phyloP scores from a whole-genome alignment of 2,797 vertebrate genomes.

The Clarias laeviceps region DNA sequence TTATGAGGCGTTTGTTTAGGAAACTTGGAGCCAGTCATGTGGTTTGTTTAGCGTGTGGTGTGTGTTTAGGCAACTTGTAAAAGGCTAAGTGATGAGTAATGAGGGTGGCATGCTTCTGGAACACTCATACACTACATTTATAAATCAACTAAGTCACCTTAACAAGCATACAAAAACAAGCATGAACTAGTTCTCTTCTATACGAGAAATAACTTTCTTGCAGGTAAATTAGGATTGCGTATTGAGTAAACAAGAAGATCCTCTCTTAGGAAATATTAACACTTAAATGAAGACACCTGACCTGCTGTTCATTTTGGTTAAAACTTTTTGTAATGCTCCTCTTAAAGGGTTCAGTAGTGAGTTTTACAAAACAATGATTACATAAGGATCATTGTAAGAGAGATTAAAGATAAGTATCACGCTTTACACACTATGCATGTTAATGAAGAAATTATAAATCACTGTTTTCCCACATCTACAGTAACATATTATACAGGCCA shows the following conservation, averaged over 20 bases:
- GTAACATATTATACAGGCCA: too few relatives aligned
- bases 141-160: slow-evolving; percentile 9
- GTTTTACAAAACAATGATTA: background rate
- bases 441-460: background rate
- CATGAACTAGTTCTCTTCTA: background rate
- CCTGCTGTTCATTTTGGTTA: slow-evolving; percentile 10
- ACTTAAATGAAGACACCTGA: background rate
- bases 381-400: background rate
- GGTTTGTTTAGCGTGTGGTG: background rate
- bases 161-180: background rate
- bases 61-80: slow-evolving; percentile 6
- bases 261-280: background rate
- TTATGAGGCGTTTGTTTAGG: background rate
- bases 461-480: too few relatives aligned
- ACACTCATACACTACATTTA: background rate
- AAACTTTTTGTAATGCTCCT: background rate
- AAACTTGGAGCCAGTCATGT: background rate
- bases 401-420: background rate
- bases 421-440: background rate
- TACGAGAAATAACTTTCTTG: background rate
- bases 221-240: background rate
- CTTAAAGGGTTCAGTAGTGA: background rate
- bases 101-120: background rate
- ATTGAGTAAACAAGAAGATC: background rate
- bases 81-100: slow-evolving; percentile 20